Evolutionary conservation across 64 coral and sea anemone species (phyloP).

Genomic region (Porites lutea): DNA sequence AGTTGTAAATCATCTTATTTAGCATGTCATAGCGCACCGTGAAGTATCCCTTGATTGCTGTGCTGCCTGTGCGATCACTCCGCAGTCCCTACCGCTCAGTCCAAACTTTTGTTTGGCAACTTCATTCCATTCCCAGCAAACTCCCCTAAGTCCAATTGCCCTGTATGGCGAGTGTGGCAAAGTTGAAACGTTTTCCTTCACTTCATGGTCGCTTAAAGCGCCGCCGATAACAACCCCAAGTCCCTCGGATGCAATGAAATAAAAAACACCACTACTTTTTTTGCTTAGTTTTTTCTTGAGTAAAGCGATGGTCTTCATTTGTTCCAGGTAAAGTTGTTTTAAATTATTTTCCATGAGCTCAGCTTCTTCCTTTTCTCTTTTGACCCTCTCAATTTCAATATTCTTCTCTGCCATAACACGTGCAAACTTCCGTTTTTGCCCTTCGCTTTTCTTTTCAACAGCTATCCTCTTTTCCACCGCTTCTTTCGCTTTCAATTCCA

Average conservation of each 20-base stretch:
- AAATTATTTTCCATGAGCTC: not conserved
- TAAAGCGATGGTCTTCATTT: not conserved
- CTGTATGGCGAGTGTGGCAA: too few relatives aligned
- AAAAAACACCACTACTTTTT: not conserved
- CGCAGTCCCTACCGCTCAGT: too few relatives aligned
- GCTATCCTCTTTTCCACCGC: not conserved
- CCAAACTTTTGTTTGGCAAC: too few relatives aligned
- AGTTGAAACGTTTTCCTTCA: too few relatives aligned
- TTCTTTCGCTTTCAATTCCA: conserved; percentile 40
- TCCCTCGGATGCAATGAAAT: not conserved
- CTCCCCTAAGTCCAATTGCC: too few relatives aligned
- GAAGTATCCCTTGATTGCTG: conserved; percentile 45
- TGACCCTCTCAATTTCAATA: not conserved
- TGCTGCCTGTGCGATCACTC: too few relatives aligned
- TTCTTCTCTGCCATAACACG: not conserved
- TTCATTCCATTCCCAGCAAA: too few relatives aligned
- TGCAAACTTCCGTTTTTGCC: conserved; percentile 26
- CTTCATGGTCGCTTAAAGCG: too few relatives aligned
- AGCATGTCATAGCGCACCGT: conserved; percentile 40
- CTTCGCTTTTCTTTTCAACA: conserved; percentile 16
- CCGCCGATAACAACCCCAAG: conserved; percentile 6
- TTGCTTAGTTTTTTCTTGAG: not conserved
- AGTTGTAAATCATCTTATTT: conserved; percentile 5
- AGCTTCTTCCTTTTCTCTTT: not conserved
- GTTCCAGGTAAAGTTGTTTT: not conserved